Conservation (phyloP, 2,797 vertebrate species). For the Pelochelys cantorii region DNA sequence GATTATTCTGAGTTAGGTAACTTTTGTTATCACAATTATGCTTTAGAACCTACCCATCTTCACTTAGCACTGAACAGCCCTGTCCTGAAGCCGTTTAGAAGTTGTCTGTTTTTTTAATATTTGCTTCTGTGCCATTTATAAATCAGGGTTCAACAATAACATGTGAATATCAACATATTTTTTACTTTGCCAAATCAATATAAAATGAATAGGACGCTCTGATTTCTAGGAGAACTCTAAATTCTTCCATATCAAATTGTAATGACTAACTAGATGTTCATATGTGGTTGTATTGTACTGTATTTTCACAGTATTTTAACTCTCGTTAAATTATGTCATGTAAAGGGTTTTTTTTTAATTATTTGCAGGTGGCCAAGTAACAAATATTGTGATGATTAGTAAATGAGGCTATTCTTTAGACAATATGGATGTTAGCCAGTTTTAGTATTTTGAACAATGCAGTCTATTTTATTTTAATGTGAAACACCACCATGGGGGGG, state of each 20-base stretch:
- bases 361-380: neutral
- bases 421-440: neutral
- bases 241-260: neutral
- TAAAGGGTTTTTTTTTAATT: neutral
- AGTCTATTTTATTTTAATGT: neutral
- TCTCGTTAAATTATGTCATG: neutral
- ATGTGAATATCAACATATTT: neutral
- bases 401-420: neutral
- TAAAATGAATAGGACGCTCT: neutral
- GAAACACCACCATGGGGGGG: neutral
- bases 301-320: neutral
- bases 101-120: neutral
- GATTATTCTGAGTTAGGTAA: neutral
- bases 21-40: neutral
- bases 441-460: neutral
- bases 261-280: neutral
- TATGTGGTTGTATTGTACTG: neutral
- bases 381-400: neutral
- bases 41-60: neutral
- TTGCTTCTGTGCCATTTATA: neutral
- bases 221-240: neutral
- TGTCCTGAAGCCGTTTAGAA: neutral
- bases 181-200: neutral
- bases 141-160: neutral
- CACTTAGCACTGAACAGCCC: neutral